Conservation (phyloP, 2,113 vertebrate species). For the Crotophaga sulcirostris region DNA sequence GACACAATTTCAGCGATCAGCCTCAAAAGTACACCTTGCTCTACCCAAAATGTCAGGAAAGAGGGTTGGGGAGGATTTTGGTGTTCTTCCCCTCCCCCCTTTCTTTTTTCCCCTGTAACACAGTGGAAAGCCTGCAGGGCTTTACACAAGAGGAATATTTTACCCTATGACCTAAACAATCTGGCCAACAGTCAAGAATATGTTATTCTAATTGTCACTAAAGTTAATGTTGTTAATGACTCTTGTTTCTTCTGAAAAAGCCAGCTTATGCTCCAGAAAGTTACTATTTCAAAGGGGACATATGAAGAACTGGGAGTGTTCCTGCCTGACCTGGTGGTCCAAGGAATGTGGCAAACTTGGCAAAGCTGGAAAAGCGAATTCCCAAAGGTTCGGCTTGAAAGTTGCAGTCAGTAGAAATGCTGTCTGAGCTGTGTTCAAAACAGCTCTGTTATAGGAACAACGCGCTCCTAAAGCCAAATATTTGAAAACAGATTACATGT, state of each 20-base stretch:
- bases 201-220: slow-evolving; percentile 54
- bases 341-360: slow-evolving; percentile 59
- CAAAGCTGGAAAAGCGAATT: slow-evolving; percentile 26
- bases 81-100: too few relatives aligned
- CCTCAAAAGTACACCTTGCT: neutral
- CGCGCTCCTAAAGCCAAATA: neutral
- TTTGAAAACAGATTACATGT: slow-evolving; percentile 14
- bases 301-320: slow-evolving; percentile 29
- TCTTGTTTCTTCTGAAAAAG: neutral
- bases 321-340: slow-evolving; percentile 52
- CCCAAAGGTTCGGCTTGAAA: neutral
- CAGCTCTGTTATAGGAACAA: slow-evolving; percentile 53
- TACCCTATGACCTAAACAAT: slow-evolving; percentile 57
- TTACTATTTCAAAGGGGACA: neutral
- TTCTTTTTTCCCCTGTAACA: neutral
- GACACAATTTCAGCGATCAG: neutral
- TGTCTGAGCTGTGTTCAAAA: slow-evolving; percentile 39
- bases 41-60: neutral
- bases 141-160: slow-evolving; percentile 43
- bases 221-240: slow-evolving; percentile 35
- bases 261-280: slow-evolving; percentile 5
- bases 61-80: neutral
- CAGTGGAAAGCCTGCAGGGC: neutral
- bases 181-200: slow-evolving; percentile 54
- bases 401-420: slow-evolving; percentile 36